Percentiles rank a stretch among this genome's conserved stretches.
phyloP scores from a whole-genome alignment of 2,113 vertebrate genomes.

The Chrysochloris asiatica region DNA sequence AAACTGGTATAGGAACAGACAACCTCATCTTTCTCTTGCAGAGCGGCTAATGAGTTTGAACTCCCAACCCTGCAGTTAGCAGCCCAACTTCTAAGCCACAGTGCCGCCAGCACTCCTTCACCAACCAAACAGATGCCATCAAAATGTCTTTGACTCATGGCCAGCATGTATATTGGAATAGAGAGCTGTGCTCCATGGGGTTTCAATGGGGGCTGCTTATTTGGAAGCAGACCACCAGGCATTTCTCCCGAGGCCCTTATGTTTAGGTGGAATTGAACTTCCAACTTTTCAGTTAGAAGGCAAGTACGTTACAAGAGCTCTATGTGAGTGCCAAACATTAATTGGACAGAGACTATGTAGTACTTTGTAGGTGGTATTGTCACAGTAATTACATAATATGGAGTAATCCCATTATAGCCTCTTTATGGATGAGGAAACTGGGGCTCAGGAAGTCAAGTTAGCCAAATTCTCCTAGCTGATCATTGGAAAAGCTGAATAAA shows the following conservation, averaged over 20 bases:
- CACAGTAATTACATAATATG: not conserved
- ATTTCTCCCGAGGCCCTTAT: not conserved
- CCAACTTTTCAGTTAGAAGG: not conserved
- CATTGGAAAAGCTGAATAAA: not conserved
- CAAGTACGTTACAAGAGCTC: not conserved
- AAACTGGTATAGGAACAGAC: too few species aligned
- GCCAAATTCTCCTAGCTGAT: not conserved
- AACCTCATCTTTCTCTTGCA: too few species aligned
- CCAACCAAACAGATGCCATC: too few species aligned
- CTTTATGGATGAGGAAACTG: not conserved
- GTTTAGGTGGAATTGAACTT: not conserved
- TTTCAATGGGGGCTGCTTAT: not conserved
- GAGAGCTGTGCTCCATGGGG: not conserved
- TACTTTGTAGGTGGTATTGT: too few species aligned
- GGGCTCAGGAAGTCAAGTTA: not conserved
- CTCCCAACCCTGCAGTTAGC: too few species aligned
- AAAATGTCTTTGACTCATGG: too few species aligned
- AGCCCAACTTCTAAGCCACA: too few species aligned
- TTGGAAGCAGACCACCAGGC: not conserved
- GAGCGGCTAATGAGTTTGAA: too few species aligned
- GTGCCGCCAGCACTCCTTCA: too few species aligned
- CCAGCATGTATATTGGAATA: too few species aligned
- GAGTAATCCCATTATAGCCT: not conserved
- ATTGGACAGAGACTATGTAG: not conserved
- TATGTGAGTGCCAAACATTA: not conserved